Percentiles rank a stretch among this genome's conserved stretches.
These are phyloP conservation scores for Cinclus mexicanus DNA, from an alignment of 2,113 vertebrate species.

Conservation along the genomic window DNA sequence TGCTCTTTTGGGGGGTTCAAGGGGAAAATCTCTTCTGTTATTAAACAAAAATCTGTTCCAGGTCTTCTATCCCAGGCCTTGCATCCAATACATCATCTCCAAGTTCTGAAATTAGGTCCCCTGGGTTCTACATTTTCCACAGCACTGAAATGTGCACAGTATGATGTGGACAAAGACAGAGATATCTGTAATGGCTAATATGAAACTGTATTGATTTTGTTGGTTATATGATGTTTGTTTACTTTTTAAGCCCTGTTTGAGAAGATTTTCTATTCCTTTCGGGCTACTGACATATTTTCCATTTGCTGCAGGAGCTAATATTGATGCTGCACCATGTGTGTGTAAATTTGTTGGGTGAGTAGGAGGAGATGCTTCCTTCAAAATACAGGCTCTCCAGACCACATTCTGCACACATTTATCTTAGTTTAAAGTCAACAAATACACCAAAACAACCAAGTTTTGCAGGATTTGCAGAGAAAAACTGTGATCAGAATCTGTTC, in stretches of 20 bases:
- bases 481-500: background rate
- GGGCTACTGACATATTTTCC: background rate
- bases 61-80: background rate
- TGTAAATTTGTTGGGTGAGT: slow-evolving; percentile 39
- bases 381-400: slow-evolving; percentile 41
- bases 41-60: background rate
- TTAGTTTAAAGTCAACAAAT: slow-evolving; percentile 8
- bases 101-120: background rate
- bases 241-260: slow-evolving; percentile 33
- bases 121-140: background rate
- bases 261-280: slow-evolving; percentile 41
- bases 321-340: background rate
- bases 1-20: background rate
- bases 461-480: background rate
- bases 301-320: slow-evolving; percentile 50
- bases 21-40: background rate
- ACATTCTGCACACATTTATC: slow-evolving; percentile 13
- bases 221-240: slow-evolving; percentile 45
- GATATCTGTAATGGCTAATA: slow-evolving; percentile 18
- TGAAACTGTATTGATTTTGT: slow-evolving; percentile 39
- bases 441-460: background rate
- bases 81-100: background rate
- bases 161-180: background rate
- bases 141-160: background rate
- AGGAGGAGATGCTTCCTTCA: slow-evolving; percentile 45